Evolutionary conservation across 2,797 vertebrate genomes (phyloP).

Genomic region (Cetoscarus ocellatus): DNA sequence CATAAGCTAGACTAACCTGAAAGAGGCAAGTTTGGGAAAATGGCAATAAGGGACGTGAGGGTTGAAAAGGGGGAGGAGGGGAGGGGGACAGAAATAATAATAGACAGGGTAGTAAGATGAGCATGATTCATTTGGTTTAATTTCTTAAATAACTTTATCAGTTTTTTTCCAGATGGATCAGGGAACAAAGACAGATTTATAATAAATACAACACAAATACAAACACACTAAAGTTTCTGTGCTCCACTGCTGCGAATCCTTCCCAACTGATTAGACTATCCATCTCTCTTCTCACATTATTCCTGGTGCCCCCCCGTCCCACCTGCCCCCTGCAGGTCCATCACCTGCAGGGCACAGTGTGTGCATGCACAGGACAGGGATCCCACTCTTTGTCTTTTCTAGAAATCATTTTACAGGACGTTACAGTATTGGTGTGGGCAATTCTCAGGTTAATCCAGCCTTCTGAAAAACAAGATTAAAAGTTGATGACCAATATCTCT

Average conservation of each 20-base stretch:
- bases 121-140: constrained; percentile 35
- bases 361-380: no score
- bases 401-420: no score
- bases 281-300: no score
- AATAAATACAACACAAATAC: constrained; percentile 32
- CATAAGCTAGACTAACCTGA: constrained; percentile 93
- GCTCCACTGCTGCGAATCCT: background rate
- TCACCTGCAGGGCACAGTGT: no score
- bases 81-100: constrained; percentile 30
- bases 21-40: constrained; percentile 34
- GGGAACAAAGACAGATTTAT: constrained; percentile 19
- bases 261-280: constrained; percentile 7
- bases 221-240: constrained; percentile 12
- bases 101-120: constrained; percentile 36
- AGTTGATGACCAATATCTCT: no score
- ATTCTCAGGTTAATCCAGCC: no score
- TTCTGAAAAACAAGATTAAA: no score
- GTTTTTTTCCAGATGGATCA: constrained; percentile 33
- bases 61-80: background rate
- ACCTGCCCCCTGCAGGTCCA: no score
- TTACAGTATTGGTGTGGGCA: no score
- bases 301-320: no score
- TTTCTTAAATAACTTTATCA: constrained; percentile 40
- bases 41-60: constrained; percentile 21
- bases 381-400: no score